Percentiles rank a stretch among this genome's conserved stretches.
Evolutionary conservation across 2,113 vertebrate genomes (phyloP).

Genomic region (Paramisgurnus dabryanus): DNA sequence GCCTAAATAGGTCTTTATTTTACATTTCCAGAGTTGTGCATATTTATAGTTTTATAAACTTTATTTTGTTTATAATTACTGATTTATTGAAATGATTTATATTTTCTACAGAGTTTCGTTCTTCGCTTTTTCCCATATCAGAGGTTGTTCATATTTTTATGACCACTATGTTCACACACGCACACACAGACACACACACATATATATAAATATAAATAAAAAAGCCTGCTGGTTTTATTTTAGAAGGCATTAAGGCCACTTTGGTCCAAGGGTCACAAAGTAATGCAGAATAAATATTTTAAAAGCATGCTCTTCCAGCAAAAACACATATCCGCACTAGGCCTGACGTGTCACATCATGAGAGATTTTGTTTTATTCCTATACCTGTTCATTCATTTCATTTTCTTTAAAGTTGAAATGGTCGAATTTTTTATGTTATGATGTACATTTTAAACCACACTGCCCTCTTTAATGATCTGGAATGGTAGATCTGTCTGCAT

Average conservation of each 20-base stretch:
- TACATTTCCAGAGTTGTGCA: conserved; percentile 4
- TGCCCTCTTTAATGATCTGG: conserved; percentile 28
- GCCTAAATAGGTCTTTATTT: conserved; percentile 11
- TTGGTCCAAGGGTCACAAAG: conserved; percentile 52
- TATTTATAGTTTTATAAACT: conserved; percentile 44
- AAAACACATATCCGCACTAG: conserved; percentile 55
- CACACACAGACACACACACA: neutral
- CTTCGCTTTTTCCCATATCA: conserved; percentile 56
- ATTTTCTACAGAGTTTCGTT: conserved; percentile 35
- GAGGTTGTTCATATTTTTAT: conserved; percentile 57
- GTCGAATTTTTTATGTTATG: neutral
- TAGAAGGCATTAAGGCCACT: conserved; percentile 59
- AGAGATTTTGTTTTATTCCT: conserved; percentile 8
- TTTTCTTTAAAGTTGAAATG: too few species aligned
- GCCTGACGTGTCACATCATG: conserved; percentile 52
- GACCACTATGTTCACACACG: conserved; percentile 14
- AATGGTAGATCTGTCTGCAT: conserved; percentile 38
- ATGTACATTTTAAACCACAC: neutral
- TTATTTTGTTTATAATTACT: conserved; percentile 22
- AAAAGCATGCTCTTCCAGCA: conserved; percentile 56
- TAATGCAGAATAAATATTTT: conserved; percentile 64
- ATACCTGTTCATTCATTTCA: neutral
- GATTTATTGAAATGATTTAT: conserved; percentile 25
- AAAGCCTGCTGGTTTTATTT: conserved; percentile 50
- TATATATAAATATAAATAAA: neutral